These are phyloP conservation scores for Rhimphoctona megacephalus DNA, from an alignment of 2,888 invertebrate species.

Conservation along the genomic window DNA sequence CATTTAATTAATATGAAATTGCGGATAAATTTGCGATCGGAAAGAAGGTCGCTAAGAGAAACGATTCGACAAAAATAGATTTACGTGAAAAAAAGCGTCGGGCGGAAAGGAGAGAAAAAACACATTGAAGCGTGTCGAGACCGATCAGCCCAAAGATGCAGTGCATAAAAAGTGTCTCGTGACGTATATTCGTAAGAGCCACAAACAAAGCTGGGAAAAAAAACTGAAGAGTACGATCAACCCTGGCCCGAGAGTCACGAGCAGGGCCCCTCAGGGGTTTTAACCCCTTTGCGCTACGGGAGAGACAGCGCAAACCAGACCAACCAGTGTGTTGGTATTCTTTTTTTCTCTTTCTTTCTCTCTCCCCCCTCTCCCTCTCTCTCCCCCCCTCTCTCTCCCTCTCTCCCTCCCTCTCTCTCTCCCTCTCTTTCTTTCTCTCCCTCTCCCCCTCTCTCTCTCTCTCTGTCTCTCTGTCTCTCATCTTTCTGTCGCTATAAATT, in stretches of 20 bases:
- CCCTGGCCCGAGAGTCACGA: conserved; percentile 61
- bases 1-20: not conserved
- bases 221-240: conserved; percentile 57
- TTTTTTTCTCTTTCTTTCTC: conserved; percentile 36
- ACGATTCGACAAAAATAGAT: conserved; percentile 7
- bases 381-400: too few species aligned
- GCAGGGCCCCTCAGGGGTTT: conserved; percentile 73
- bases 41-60: not conserved
- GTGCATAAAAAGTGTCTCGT: conserved; percentile 14
- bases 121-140: conserved; percentile 19
- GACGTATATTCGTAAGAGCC: conserved; percentile 16
- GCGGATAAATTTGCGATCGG: not conserved
- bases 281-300: conserved; percentile 75
- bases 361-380: conserved; percentile 16
- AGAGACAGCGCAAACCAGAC: conserved; percentile 69
- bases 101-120: not conserved
- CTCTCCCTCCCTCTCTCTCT: conserved; percentile 20
- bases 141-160: conserved; percentile 11
- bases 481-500: conserved; percentile 45
- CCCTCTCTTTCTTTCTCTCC: conserved; percentile 21
- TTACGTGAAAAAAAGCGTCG: not conserved
- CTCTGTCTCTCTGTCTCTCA: not conserved
- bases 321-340: conserved; percentile 46
- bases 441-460: conserved; percentile 15
- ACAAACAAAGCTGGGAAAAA: conserved; percentile 50